Percentiles rank a stretch among this genome's conserved stretches.
Evolutionary conservation across 2,113 vertebrate species (phyloP).

Genomic region (Sinocyclocheilus maitianheensis): DNA sequence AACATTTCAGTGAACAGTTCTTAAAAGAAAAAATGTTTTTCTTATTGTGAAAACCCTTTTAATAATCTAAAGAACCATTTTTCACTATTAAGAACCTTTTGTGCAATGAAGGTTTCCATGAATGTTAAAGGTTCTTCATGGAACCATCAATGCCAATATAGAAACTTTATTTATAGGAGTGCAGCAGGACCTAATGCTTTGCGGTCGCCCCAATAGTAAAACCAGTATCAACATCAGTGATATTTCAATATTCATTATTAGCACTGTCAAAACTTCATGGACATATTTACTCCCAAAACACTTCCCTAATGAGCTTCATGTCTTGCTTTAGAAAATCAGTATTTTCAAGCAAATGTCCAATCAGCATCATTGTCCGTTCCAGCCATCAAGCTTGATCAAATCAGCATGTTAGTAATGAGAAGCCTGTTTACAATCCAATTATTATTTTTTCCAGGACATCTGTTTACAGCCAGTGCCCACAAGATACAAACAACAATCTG

Average conservation of each 20-base stretch:
- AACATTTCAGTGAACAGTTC: no score
- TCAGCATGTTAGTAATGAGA: constrained; percentile 23
- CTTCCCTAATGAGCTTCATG: constrained; percentile 10
- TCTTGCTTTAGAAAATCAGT: constrained; percentile 2
- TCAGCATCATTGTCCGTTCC: not conserved
- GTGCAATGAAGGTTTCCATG: not conserved
- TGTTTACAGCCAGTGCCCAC: constrained; percentile 22
- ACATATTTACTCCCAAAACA: constrained; percentile 31
- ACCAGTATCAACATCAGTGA: no score
- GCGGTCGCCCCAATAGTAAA: not conserved
- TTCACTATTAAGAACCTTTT: not conserved
- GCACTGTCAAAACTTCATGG: not conserved
- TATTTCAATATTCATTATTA: no score
- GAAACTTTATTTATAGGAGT: not conserved
- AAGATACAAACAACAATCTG: not conserved
- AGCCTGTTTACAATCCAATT: constrained; percentile 38
- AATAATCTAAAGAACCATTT: not conserved
- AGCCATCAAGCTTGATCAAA: constrained; percentile 28
- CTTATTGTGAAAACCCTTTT: no score
- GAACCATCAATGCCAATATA: no score
- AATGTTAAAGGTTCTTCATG: not conserved
- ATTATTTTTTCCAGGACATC: constrained; percentile 27
- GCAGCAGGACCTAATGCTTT: not conserved
- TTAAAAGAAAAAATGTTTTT: no score
- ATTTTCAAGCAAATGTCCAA: constrained; percentile 3